Evolutionary conservation across 1,140 invertebrate genomes (phyloP).

Genomic region (Drosophila seguyi): DNA sequence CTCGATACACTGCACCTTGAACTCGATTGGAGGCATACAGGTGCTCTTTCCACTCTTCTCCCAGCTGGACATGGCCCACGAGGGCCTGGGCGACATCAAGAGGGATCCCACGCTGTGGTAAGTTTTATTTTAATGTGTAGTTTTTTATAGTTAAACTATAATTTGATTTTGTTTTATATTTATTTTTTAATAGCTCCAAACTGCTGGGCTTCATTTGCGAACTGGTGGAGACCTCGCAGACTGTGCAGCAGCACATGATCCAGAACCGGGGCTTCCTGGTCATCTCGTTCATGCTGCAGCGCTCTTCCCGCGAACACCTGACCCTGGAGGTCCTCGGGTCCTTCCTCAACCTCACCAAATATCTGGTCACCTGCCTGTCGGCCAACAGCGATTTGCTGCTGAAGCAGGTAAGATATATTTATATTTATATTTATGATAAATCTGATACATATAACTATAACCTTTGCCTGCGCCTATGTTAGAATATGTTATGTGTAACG

Average conservation of each 20-base stretch:
- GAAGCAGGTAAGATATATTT: conserved; percentile 97
- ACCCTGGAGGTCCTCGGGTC: conserved; percentile 96
- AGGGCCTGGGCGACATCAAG: conserved; percentile 91
- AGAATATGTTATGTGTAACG: conserved; percentile 15
- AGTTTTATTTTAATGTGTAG: conserved; percentile 47
- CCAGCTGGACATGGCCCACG: conserved; percentile 97
- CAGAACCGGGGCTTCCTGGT: conserved; percentile 98
- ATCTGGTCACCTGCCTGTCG: conserved; percentile 96
- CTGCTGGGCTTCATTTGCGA: conserved; percentile 98
- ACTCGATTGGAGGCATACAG: conserved; percentile 99
- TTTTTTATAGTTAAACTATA: not conserved
- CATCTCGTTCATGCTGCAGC: conserved; percentile 98
- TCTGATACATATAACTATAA: too few species aligned
- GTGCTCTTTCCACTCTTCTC: conserved; percentile 99
- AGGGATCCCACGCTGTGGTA: conserved; percentile 95
- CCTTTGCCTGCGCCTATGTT: conserved; percentile 13
- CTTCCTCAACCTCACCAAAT: conserved; percentile 97
- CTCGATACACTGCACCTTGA: conserved; percentile 99
- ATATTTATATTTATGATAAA: too few species aligned
- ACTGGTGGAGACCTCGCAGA: conserved; percentile 97
- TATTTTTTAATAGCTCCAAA: conserved; percentile 91
- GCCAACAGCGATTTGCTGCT: conserved; percentile 96
- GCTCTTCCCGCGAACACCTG: conserved; percentile 96
- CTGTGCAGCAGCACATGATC: conserved; percentile 99
- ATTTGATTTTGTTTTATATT: not conserved